A percentile compares a stretch with the other conserved stretches of the same genome.
phyloP scores from a whole-genome alignment of 2,888 invertebrate genomes.

The Lissonota sp. region DNA sequence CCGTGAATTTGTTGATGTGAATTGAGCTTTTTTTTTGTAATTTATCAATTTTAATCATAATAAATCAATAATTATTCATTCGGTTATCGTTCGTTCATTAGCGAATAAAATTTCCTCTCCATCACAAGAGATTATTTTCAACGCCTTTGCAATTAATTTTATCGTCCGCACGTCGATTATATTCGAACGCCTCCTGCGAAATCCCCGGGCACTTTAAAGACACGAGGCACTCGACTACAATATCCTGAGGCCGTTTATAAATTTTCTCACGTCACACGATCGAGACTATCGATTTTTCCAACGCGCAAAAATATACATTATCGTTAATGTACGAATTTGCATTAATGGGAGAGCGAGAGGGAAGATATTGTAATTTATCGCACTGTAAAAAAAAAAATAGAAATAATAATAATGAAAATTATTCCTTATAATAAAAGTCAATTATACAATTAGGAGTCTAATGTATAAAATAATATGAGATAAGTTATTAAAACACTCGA shows the following conservation, averaged over 20 bases:
- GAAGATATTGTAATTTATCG: constrained; percentile 17
- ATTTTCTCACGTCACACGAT: constrained; percentile 34
- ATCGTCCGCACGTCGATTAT: constrained; percentile 1
- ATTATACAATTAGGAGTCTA: constrained; percentile 9
- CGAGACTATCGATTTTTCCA: constrained; percentile 25
- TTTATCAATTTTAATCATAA: neutral
- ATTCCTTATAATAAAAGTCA: constrained; percentile 16
- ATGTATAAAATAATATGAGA: constrained; percentile 7
- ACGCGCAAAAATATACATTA: constrained; percentile 27
- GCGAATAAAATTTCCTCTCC: neutral
- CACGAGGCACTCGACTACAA: neutral
- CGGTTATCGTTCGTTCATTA: neutral
- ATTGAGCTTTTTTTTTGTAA: neutral
- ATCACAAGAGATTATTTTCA: neutral
- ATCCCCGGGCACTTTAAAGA: neutral
- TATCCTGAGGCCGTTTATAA: constrained; percentile 33
- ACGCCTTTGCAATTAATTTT: constrained; percentile 1
- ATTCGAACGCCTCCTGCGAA: constrained; percentile 7
- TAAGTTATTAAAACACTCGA: neutral
- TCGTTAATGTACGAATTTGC: constrained; percentile 29
- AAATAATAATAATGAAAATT: constrained; percentile 28
- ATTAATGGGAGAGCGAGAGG: neutral
- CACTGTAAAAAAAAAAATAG: neutral
- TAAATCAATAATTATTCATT: neutral
- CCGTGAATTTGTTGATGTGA: too few relatives aligned